Conservation (phyloP, 2,797 vertebrate genomes). For the Eupleurogrammus muticus region DNA sequence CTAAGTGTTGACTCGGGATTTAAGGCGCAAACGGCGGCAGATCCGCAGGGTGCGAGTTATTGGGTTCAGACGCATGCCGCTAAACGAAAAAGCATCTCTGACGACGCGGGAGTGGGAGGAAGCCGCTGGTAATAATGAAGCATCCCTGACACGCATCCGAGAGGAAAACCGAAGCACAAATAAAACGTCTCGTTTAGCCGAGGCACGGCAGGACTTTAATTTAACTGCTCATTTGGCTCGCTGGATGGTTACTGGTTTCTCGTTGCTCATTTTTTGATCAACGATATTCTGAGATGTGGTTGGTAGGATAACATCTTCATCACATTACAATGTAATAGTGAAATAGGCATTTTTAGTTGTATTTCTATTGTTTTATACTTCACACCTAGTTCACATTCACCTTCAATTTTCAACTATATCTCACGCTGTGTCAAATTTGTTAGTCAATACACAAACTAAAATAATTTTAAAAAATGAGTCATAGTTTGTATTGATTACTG, state of each 20-base stretch:
- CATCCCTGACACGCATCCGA: neutral
- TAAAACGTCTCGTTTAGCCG: neutral
- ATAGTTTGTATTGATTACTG: no score
- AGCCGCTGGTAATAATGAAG: neutral
- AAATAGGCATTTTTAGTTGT: no score
- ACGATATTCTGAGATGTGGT: no score
- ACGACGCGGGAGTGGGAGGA: no score
- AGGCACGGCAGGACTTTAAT: neutral
- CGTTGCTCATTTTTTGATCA: no score
- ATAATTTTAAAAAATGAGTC: no score
- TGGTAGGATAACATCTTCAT: neutral
- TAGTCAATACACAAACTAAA: no score
- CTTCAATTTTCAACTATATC: no score
- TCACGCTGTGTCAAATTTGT: neutral
- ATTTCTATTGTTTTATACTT: no score
- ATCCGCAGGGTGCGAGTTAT: neutral
- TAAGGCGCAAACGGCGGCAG: no score
- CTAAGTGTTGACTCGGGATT: neutral
- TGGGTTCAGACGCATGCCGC: neutral
- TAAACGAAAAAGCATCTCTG: slow-evolving; percentile 5
- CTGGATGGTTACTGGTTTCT: neutral
- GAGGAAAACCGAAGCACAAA: no score
- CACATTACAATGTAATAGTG: neutral
- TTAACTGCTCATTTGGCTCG: neutral
- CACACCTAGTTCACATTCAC: no score